Evolutionary conservation across 2,888 invertebrate species (phyloP).

Genomic region (Mesorhabditis spiculigera): DNA sequence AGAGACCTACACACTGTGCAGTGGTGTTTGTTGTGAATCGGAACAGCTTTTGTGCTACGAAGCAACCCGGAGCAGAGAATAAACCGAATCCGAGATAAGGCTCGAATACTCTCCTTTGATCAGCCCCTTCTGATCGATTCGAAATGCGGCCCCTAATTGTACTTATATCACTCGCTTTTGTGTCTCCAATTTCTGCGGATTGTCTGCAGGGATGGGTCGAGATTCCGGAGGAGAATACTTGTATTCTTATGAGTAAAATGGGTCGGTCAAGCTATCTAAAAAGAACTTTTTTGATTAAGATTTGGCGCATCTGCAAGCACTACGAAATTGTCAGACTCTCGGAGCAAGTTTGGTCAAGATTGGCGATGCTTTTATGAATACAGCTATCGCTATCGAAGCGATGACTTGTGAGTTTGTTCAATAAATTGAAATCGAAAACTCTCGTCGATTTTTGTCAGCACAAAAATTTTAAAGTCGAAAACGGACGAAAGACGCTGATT

Average conservation of each 20-base stretch:
- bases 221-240: not conserved
- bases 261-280: too few species aligned
- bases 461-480: not conserved
- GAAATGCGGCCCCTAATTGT: too few species aligned
- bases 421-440: not conserved
- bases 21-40: too few species aligned
- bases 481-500: not conserved
- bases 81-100: too few species aligned
- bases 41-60: too few species aligned
- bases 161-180: too few species aligned
- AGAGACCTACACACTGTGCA: too few species aligned
- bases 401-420: not conserved
- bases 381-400: not conserved
- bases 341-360: slow-evolving; percentile 2
- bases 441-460: not conserved
- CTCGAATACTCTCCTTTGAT: too few species aligned
- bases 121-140: too few species aligned
- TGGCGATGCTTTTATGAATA: slow-evolving; percentile 3
- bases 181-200: not conserved
- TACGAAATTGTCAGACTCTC: not conserved
- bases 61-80: too few species aligned
- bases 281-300: too few species aligned
- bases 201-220: slow-evolving; percentile 2
- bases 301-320: not conserved
- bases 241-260: not conserved